phyloP scores from a whole-genome alignment of 2,113 vertebrate genomes.

The Aix galericulata region DNA sequence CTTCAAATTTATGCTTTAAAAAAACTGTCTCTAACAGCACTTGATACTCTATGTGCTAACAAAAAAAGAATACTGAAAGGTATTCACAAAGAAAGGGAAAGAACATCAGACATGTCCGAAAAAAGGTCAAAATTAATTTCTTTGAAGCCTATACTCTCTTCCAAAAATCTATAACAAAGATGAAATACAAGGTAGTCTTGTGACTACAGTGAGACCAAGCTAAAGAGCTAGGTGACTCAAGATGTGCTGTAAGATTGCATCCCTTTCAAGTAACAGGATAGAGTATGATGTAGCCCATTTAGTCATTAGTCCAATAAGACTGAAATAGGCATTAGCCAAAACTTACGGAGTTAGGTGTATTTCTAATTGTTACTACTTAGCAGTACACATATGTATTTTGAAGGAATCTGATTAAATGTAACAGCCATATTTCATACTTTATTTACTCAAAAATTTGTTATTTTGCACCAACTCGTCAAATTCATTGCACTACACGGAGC shows the following conservation, averaged over 20 bases:
- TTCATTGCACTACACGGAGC: neutral
- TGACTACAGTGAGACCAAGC: neutral
- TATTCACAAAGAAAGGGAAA: neutral
- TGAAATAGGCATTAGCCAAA: neutral
- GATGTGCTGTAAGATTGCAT: neutral
- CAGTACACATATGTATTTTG: neutral
- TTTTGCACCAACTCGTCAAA: neutral
- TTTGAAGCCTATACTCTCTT: neutral
- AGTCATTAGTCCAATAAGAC: neutral
- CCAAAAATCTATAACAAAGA: neutral
- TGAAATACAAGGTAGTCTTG: neutral
- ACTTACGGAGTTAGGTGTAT: neutral
- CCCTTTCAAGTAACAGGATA: neutral
- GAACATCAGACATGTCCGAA: neutral
- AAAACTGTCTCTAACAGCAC: fast-evolving
- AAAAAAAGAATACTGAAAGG: neutral
- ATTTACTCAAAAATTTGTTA: neutral
- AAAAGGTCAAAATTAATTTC: neutral
- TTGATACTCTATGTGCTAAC: neutral
- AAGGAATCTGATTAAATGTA: neutral
- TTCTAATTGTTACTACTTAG: neutral
- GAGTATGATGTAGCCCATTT: neutral
- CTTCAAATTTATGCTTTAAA: neutral
- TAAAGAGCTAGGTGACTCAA: neutral
- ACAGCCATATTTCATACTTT: neutral